Base-by-base conservation (phyloP, 2,797 vertebrate species). In the Hafferia zeledoni region DNA sequence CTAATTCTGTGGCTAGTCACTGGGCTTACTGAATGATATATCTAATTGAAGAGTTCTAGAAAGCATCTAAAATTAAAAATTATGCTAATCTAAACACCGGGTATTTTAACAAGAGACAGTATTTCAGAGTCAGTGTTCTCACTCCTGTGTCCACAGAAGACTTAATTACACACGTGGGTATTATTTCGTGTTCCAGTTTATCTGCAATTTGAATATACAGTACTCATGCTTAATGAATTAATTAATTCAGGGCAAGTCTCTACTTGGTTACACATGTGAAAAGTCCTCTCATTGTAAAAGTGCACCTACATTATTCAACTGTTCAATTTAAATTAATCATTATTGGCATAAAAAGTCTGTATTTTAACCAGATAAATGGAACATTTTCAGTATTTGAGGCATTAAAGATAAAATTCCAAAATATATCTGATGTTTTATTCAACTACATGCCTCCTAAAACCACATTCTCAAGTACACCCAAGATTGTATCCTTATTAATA, bases 201-300 rank as follows among this genome's bases (percentile, higher is more conserved):
- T 85, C 93, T 95, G 93, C 95, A 94, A 64, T 95, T 95, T 87
- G 92, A 93, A 95, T 95, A 94, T 94, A 94, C 65, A 83, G 83
- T 59, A 91, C 87, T 95, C 96, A 96, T 95, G 93, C 92, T 75
- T 96, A 94, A 96, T 97, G 95, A 95, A 97, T 96, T 94, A 96
- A 96, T 90, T 94, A 89, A 95, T 96, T 96, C 95, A 96, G 63
- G 70, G 64, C 53, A 95, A 92, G 78, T 90, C 75, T 94, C 74
- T 95, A 92, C 71, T 95, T 94, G 70, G 88, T 95, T 96, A 95
- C 93, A 94, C 25, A 18, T 49, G 43, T 60, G 79, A 85, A 53
- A 88, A 81, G 61, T 67, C 65, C 28, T 74, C 71, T 79, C 71
- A 43, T 3, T 89, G 87, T 70, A 93, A 67, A 95, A 89, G 76